Percentiles rank a stretch among this genome's conserved stretches.
Conservation (phyloP, 2,797 vertebrate genomes). For the Nyctalus aviator region DNA sequence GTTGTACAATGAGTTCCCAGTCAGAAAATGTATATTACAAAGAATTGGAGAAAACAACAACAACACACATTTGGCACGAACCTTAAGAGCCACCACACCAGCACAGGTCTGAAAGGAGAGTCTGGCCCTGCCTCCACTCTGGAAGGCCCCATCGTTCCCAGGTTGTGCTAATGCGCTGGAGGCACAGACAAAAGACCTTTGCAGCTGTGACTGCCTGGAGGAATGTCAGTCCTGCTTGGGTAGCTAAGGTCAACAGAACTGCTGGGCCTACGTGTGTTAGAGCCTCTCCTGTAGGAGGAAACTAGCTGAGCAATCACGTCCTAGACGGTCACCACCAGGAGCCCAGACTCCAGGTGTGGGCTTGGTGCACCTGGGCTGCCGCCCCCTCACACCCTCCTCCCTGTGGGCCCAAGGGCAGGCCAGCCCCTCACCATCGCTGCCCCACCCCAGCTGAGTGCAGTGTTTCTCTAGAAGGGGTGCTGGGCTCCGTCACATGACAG, state of each 20-base stretch:
- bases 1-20: slow-evolving; percentile 93
- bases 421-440: not conserved
- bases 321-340: not conserved
- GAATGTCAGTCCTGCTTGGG: not conserved
- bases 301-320: slow-evolving; percentile 21
- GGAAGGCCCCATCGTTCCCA: not conserved
- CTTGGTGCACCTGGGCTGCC: not conserved
- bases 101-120: slow-evolving; percentile 77
- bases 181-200: not conserved
- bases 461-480: slow-evolving; percentile 75
- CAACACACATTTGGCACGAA: slow-evolving; percentile 88
- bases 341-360: no score
- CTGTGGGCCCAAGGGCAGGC: not conserved
- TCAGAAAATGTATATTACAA: slow-evolving; percentile 91
- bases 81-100: slow-evolving; percentile 80
- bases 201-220: not conserved
- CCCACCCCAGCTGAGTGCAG: not conserved
- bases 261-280: not conserved
- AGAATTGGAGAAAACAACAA: slow-evolving; percentile 80
- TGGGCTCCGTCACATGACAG: not conserved
- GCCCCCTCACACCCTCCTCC: not conserved
- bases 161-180: not conserved
- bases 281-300: not conserved
- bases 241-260: not conserved
- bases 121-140: not conserved